These are phyloP conservation scores for Stomatorhinus ivindoensis DNA, from an alignment of 2,113 vertebrate species.

Conservation along the genomic window DNA sequence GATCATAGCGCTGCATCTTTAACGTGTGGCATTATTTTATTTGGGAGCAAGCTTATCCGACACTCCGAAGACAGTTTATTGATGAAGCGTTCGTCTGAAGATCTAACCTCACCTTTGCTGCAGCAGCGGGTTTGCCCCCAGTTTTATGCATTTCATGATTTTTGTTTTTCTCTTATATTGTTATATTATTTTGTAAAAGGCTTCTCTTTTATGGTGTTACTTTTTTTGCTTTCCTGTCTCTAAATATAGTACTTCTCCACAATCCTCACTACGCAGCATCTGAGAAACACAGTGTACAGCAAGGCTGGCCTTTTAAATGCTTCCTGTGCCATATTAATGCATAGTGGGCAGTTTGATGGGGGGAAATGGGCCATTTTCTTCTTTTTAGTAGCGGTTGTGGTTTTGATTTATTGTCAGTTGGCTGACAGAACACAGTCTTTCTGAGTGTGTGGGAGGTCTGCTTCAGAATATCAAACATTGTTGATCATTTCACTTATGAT, in stretches of 20 bases:
- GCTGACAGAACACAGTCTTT: background rate
- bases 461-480: conserved; percentile 10
- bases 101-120: background rate
- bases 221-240: background rate
- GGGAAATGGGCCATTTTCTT: background rate
- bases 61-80: background rate
- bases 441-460: background rate
- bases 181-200: background rate
- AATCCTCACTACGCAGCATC: background rate
- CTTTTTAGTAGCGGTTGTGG: background rate
- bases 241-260: background rate
- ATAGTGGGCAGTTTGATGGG: background rate
- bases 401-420: conserved; percentile 7
- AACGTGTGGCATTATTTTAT: background rate
- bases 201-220: background rate
- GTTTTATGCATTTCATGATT: background rate
- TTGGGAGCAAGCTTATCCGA: background rate
- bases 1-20: background rate
- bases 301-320: background rate
- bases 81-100: background rate
- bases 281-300: background rate
- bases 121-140: background rate
- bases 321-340: background rate
- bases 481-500: conserved; percentile 5
- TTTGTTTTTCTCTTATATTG: background rate